Evolutionary conservation across 2,888 invertebrate genomes (phyloP).

Genomic region (Sisyra nigra): DNA sequence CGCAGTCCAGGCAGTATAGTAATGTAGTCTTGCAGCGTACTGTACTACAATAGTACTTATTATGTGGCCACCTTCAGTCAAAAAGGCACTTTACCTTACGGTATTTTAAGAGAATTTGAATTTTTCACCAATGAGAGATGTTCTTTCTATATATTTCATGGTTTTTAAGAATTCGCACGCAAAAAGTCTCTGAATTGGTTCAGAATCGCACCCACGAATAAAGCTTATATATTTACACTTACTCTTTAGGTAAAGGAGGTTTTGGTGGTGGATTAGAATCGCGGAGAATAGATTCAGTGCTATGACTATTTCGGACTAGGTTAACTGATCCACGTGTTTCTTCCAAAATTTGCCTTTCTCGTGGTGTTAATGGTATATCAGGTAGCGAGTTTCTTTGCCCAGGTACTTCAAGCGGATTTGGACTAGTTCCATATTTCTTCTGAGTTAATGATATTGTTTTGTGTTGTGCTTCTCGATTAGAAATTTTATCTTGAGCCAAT

Average conservation of each 20-base stretch:
- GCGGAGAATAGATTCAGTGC: slow-evolving; percentile 62
- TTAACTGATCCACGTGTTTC: slow-evolving; percentile 29
- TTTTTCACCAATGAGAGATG: too few species aligned
- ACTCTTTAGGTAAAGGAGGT: slow-evolving; percentile 73
- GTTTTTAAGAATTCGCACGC: too few species aligned
- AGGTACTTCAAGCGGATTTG: slow-evolving; percentile 27
- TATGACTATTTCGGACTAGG: slow-evolving; percentile 60
- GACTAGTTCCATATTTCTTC: slow-evolving; percentile 21
- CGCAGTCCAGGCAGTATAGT: too few species aligned
- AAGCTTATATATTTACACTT: slow-evolving; percentile 14
- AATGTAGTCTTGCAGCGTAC: too few species aligned
- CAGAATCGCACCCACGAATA: too few species aligned
- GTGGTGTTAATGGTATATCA: slow-evolving; percentile 71
- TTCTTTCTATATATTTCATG: too few species aligned
- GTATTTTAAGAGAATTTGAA: too few species aligned
- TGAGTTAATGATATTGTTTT: slow-evolving; percentile 28
- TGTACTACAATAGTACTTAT: too few species aligned
- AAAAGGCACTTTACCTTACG: too few species aligned
- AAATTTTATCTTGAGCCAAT: slow-evolving; percentile 67
- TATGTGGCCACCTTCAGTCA: too few species aligned
- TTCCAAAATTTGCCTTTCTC: slow-evolving; percentile 51
- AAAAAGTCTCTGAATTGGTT: too few species aligned
- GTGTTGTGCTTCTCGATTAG: slow-evolving; percentile 13
- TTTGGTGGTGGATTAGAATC: slow-evolving; percentile 65
- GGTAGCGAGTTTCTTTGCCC: slow-evolving; percentile 51